phyloP scores from a whole-genome alignment of 2,888 invertebrate species.

The Frankliniella fusca region DNA sequence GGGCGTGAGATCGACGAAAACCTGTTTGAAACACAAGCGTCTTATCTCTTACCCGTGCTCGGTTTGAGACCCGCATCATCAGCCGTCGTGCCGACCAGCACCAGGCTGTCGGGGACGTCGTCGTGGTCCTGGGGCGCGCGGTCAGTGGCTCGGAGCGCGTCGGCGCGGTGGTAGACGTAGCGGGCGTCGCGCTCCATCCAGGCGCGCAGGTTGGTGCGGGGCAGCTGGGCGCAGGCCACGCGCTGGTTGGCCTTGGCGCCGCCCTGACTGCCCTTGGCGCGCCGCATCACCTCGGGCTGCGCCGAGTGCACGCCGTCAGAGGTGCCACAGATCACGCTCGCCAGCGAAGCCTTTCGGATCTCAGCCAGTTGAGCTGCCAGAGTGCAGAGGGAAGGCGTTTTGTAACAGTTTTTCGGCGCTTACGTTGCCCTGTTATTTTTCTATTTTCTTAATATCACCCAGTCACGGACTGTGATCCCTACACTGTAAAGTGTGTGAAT shows the following conservation, averaged over 20 bases:
- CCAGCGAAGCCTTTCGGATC: constrained; percentile 70
- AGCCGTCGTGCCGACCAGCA: neutral
- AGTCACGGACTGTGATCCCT: too few relatives aligned
- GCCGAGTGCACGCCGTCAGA: constrained; percentile 61
- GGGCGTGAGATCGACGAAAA: too few relatives aligned
- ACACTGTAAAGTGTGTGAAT: too few relatives aligned
- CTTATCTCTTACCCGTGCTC: neutral
- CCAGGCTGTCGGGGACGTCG: constrained; percentile 6
- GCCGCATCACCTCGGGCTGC: constrained; percentile 68
- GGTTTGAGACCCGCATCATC: neutral
- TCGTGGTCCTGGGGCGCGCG: constrained; percentile 4
- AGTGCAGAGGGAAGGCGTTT: neutral
- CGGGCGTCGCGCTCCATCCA: constrained; percentile 4
- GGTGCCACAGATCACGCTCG: constrained; percentile 72
- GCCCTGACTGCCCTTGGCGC: constrained; percentile 46
- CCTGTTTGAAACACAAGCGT: neutral
- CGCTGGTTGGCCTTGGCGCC: constrained; percentile 50
- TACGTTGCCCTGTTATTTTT: too few relatives aligned
- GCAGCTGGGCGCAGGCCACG: constrained; percentile 54
- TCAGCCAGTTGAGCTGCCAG: constrained; percentile 69
- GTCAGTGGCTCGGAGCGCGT: neutral
- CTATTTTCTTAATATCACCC: too few relatives aligned
- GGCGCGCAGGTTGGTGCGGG: constrained; percentile 19
- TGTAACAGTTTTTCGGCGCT: too few relatives aligned
- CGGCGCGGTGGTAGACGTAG: neutral